These are phyloP conservation scores for Puntigrus tetrazona DNA, from an alignment of 2,113 vertebrate species.

Conservation along the genomic window DNA sequence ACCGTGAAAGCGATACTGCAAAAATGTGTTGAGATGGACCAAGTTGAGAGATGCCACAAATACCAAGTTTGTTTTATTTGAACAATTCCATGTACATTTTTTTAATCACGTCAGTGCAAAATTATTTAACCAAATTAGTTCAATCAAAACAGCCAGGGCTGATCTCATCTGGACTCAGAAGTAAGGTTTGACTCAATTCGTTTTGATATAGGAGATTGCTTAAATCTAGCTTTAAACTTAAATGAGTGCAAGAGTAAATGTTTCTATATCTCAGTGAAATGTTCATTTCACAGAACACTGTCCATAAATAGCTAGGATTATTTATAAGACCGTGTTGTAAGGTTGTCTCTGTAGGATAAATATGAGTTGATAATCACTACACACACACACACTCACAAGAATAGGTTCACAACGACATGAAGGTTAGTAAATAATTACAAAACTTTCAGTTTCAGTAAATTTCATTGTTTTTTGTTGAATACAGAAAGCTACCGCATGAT, in stretches of 20 bases:
- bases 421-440: too few relatives aligned
- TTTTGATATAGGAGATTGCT: background rate
- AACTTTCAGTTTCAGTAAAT: too few relatives aligned
- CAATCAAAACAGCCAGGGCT: background rate
- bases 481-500: background rate
- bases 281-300: background rate
- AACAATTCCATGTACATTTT: background rate
- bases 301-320: background rate
- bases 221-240: too few relatives aligned
- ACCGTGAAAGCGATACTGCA: background rate
- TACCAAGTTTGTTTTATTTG: background rate
- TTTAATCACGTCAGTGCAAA: background rate
- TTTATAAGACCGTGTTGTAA: background rate
- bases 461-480: background rate
- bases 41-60: background rate
- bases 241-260: too few relatives aligned
- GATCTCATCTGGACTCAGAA: background rate
- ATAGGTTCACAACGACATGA: too few relatives aligned
- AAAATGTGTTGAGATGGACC: background rate
- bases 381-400: too few relatives aligned
- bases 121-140: background rate
- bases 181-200: background rate
- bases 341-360: background rate
- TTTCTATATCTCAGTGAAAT: background rate
- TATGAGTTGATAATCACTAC: too few relatives aligned